Evolutionary conservation across 2,113 vertebrate genomes (phyloP).

Genomic region (Numida meleagris): DNA sequence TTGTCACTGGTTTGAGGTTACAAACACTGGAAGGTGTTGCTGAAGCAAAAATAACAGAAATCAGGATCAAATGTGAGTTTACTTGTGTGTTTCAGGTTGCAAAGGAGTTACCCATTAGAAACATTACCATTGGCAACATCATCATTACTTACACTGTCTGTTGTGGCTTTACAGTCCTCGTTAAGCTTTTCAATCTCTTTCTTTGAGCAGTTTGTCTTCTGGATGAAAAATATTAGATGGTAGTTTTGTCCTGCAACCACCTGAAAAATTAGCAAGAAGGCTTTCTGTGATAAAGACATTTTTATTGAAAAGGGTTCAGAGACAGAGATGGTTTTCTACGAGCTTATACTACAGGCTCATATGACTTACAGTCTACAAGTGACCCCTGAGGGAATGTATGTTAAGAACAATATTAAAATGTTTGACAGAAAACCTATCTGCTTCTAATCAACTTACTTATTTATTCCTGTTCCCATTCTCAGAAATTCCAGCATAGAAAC

Average conservation of each 20-base stretch:
- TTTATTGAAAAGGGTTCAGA: background rate
- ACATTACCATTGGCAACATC: background rate
- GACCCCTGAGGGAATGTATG: background rate
- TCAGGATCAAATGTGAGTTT: background rate
- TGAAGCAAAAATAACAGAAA: background rate
- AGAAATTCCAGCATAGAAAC: background rate
- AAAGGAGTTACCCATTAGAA: background rate
- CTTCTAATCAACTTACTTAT: background rate
- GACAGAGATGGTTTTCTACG: background rate
- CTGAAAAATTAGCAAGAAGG: slow-evolving; percentile 63
- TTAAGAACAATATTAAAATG: background rate
- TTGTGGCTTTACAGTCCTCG: slow-evolving; percentile 8
- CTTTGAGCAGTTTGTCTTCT: slow-evolving; percentile 73
- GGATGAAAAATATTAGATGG: background rate
- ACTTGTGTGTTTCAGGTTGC: background rate
- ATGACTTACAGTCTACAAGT: background rate
- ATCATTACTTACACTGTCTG: slow-evolving; percentile 54
- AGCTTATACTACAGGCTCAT: background rate
- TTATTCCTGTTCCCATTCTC: background rate
- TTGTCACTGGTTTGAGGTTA: background rate
- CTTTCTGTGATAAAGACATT: background rate
- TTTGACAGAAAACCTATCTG: background rate
- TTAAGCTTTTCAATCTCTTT: background rate
- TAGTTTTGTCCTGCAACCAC: slow-evolving; percentile 50
- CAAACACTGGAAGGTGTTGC: background rate